phyloP scores from a whole-genome alignment of 2,888 invertebrate species.

The Horisme vitalbata region DNA sequence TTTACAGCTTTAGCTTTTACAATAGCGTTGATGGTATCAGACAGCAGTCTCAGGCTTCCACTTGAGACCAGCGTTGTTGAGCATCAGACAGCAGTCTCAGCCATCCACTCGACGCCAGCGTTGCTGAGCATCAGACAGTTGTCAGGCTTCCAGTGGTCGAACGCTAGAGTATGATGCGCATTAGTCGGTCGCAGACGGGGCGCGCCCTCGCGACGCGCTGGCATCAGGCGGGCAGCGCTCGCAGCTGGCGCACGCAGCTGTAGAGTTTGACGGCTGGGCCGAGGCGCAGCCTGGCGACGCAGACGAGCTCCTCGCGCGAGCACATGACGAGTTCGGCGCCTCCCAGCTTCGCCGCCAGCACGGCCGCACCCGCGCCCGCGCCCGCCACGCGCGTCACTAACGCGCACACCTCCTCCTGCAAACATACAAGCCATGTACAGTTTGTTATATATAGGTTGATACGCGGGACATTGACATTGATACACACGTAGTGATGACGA shows the following conservation, averaged over 20 bases:
- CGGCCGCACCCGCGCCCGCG: conserved; percentile 55
- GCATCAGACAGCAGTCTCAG: too few species aligned
- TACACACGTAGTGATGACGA: too few species aligned
- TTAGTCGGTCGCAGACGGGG: background rate
- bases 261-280: conserved; percentile 91
- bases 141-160: too few species aligned
- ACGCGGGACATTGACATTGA: too few species aligned
- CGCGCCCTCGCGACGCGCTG: background rate
- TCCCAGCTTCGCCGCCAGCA: conserved; percentile 84
- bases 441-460: too few species aligned
- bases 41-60: too few species aligned
- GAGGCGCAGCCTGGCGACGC: conserved; percentile 88
- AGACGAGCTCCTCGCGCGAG: conserved; percentile 91
- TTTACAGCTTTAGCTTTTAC: too few species aligned
- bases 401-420: conserved; percentile 64
- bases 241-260: conserved; percentile 60
- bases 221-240: conserved; percentile 42
- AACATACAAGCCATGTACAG: conserved; percentile 71
- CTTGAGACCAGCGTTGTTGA: too few species aligned
- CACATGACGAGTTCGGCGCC: conserved; percentile 92
- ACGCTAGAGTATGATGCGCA: too few species aligned
- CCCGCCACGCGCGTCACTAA: conserved; percentile 55
- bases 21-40: too few species aligned
- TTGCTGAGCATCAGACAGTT: too few species aligned
- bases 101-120: too few species aligned